These are phyloP conservation scores for Rhea americana DNA, from an alignment of 2,113 vertebrate genomes.

Conservation along the genomic window DNA sequence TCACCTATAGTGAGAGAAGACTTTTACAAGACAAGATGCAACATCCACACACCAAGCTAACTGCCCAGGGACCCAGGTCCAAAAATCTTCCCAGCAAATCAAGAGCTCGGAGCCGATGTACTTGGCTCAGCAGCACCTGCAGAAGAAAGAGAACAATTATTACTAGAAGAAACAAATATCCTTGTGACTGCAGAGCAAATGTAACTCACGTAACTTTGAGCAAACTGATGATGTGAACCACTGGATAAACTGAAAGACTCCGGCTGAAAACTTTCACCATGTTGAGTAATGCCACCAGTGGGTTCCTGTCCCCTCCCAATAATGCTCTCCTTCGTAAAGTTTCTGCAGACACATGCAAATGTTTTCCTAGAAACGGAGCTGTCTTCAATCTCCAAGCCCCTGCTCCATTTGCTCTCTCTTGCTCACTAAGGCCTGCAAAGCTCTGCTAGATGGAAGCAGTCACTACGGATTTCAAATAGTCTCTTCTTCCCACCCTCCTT, in stretches of 20 bases:
- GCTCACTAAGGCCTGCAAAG: not conserved
- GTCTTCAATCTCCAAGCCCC: fast-evolving
- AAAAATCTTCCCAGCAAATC: conserved; percentile 93
- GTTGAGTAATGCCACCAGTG: fast-evolving
- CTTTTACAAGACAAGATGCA: fast-evolving
- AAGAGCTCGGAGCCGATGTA: conserved; percentile 92
- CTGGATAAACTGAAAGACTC: not conserved
- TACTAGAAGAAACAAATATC: fast-evolving
- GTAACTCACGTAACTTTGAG: fast-evolving
- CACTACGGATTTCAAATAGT: fast-evolving
- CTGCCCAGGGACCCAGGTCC: conserved; percentile 97
- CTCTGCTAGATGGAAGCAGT: not conserved
- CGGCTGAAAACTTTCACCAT: not conserved
- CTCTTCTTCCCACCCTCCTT: fast-evolving
- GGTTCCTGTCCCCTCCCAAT: not conserved
- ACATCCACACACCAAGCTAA: conserved; percentile 87
- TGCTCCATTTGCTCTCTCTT: not conserved
- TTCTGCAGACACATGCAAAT: fast-evolving
- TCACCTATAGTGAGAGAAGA: fast-evolving
- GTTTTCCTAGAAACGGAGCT: not conserved
- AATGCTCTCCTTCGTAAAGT: fast-evolving
- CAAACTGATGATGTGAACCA: no score
- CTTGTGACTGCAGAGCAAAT: not conserved
- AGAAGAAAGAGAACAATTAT: not conserved
- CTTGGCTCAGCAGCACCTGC: conserved; percentile 98